Evolutionary conservation across 2,113 vertebrate species (phyloP), one percentile per base, ranked within the genome.

Genomic region (Potamarius usumacintae): DNA sequence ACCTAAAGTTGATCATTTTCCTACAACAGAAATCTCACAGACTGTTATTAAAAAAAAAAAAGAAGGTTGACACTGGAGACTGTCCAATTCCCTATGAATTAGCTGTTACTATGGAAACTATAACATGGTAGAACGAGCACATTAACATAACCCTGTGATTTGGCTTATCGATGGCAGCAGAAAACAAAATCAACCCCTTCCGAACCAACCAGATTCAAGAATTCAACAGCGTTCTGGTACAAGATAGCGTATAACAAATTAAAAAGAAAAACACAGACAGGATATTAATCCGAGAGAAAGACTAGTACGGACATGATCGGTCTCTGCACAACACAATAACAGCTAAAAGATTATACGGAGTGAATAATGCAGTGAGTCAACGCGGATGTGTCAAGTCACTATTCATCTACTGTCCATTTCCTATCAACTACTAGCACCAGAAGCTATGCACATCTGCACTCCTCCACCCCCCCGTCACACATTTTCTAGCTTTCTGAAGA

Each of bases 401-500:
- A 48, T 48, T 74, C 34, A 74, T 74, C 72, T 52, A 11, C 34
- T 8, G 8, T 48, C 34, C 18, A 77, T 7, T 53, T n/a, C 74
- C 10, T 52, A 34, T 14, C 14, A 71, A 17, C 67, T 69, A 77
- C 48, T 25, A 77, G 42, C 48, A 52, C 74, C 69, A 69, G n/a
- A 69, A 69, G 12, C 67, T 30, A 34, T 34, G 12, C 5, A 22
- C 34, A 69, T 34, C 27, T 48, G 84, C n/a, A 48, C 22, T 82
- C 80, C 42, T 30, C 15, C 65, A 7, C 27, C 25, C 74, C 48
- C 8, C n/a, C 14, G 57, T 72, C 71, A 88, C 60, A 78, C 83
- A 55, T 84, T 87, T 88, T 83, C 82, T 82, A 72, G 92, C 87
- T 88, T 86, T 85, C 84, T 86, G 65, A 85, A n/a, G 72, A 88